phyloP scores from a whole-genome alignment of 2,797 vertebrate genomes.

The Ctenopoma multispine region DNA sequence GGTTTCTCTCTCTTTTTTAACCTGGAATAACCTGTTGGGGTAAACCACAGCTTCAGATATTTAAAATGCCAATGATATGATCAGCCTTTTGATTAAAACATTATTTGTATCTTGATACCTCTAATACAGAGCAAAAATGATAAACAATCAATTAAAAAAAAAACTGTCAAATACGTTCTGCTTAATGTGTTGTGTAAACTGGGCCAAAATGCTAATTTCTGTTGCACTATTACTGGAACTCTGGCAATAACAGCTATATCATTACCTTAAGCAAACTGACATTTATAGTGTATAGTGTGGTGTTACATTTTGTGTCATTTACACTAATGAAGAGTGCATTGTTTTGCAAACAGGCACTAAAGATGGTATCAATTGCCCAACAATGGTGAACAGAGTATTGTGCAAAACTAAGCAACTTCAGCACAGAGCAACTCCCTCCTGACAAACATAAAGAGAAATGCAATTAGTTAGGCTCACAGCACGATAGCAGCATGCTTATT shows the following conservation, averaged over 20 bases:
- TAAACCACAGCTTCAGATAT: neutral
- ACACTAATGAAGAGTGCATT: too few species aligned
- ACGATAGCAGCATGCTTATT: slow-evolving; percentile 51
- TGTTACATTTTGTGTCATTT: slow-evolving; percentile 8
- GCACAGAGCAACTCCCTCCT: slow-evolving; percentile 33
- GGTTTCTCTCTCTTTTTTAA: slow-evolving; percentile 3
- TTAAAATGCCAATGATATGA: neutral
- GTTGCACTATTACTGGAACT: neutral
- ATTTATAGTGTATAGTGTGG: neutral
- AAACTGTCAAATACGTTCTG: neutral
- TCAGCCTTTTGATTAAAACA: neutral
- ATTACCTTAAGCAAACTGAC: slow-evolving; percentile 12
- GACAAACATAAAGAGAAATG: slow-evolving; percentile 49
- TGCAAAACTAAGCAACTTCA: slow-evolving; percentile 34
- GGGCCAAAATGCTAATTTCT: neutral
- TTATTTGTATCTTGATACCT: neutral
- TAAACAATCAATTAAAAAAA: neutral
- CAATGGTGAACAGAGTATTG: slow-evolving; percentile 34
- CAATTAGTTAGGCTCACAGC: slow-evolving; percentile 62
- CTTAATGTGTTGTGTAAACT: slow-evolving; percentile 1
- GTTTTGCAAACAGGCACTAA: slow-evolving; percentile 27
- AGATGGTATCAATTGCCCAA: slow-evolving; percentile 31
- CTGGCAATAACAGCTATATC: slow-evolving; percentile 9
- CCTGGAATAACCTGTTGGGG: too few species aligned
- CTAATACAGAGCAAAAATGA: neutral